Percentiles rank a stretch among this genome's conserved stretches.
phyloP scores from a whole-genome alignment of 2,888 invertebrate species.

The Callyntrura guangdongensis region DNA sequence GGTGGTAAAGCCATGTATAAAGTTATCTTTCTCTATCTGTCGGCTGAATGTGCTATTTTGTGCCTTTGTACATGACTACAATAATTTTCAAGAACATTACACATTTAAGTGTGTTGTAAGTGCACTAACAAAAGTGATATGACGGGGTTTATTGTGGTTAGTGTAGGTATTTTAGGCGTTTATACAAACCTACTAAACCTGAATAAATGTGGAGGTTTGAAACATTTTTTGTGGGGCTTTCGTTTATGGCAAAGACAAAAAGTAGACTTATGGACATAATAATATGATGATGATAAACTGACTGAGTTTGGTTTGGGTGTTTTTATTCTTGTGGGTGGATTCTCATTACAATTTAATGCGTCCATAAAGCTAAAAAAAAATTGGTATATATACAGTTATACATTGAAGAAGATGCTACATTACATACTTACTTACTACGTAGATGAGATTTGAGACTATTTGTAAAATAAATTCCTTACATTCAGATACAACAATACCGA shows the following conservation, averaged over 20 bases:
- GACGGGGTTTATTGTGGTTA: background rate
- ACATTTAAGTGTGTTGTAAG: background rate
- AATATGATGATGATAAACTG: slow-evolving; percentile 27
- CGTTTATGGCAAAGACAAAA: slow-evolving; percentile 4
- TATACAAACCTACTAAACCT: background rate
- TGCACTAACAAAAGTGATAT: background rate
- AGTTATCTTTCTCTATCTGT: background rate
- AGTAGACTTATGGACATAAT: background rate
- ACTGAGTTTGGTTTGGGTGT: slow-evolving; percentile 18
- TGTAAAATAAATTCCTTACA: background rate
- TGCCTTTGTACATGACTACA: background rate
- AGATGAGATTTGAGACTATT: no score
- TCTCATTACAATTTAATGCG: background rate
- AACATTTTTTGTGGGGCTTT: background rate
- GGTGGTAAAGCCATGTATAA: slow-evolving; percentile 1
- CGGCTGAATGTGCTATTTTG: background rate
- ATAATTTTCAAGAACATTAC: background rate
- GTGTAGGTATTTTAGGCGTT: background rate
- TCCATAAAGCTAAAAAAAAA: background rate
- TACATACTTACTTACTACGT: background rate
- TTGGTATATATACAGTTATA: background rate
- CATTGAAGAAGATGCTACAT: no score
- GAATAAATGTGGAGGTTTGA: background rate
- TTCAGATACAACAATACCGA: slow-evolving; percentile 46
- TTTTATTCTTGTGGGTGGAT: slow-evolving; percentile 23